Conservation (phyloP, 2,113 vertebrate species). For the Pomatorhinus ruficollis region DNA sequence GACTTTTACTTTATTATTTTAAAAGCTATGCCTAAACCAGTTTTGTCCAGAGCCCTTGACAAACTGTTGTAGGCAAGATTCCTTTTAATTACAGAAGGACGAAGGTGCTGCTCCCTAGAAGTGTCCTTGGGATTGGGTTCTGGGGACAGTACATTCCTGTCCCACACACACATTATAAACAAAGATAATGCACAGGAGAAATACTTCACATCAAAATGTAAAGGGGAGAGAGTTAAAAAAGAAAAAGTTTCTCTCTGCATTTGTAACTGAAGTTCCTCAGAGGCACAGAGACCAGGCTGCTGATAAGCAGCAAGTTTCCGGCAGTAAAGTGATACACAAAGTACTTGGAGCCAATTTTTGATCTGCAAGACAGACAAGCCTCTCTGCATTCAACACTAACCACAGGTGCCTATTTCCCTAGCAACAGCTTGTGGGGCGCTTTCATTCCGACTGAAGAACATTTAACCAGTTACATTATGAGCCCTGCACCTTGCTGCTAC, state of each 20-base stretch:
- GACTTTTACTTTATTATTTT: background rate
- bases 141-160: background rate
- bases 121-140: background rate
- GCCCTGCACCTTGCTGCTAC: background rate
- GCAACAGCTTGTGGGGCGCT: conserved; percentile 40
- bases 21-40: background rate
- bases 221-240: background rate
- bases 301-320: background rate
- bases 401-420: conserved; percentile 47
- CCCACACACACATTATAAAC: background rate
- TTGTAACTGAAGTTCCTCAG: background rate
- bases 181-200: background rate
- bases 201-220: background rate
- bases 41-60: background rate
- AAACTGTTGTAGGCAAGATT: background rate
- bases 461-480: conserved; percentile 1
- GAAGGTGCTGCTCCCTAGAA: background rate
- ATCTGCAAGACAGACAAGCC: conserved; percentile 12
- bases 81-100: background rate
- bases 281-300: background rate
- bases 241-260: background rate
- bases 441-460: conserved; percentile 22
- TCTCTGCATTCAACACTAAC: conserved; percentile 44
- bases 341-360: conserved; percentile 12
- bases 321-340: background rate